Evolutionary conservation across 1,140 invertebrate species (phyloP), one percentile per base, ranked within the genome.

Genomic region (Achroia grisella): DNA sequence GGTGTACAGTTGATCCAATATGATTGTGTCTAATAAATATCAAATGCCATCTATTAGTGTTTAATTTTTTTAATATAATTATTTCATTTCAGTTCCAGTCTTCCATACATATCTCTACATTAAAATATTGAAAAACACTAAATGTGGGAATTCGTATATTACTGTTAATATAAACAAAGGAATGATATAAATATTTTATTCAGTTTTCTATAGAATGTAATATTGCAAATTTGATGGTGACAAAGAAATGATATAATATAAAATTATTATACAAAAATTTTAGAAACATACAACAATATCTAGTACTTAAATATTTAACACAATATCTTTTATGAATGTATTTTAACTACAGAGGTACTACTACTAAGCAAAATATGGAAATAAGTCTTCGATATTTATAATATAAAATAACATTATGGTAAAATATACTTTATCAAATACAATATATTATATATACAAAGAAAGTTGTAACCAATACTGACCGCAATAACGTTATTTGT

Each of bases 121-220:
- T n/a, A n/a, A 23, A 23, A 3, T 23, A 23, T 23, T 23, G 6
- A 23, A 23, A 23, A 23, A 6, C 2, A 6, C 2, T 2, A 23
- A 23, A 23, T 3, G 17, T 2, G 2, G 17, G 6, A 23, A 23
- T 2, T 23, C 2, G 6, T 3, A 23, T 23, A 23, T 3, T 23
- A 23, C 6, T 23, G 6, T 35, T 44, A 39, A 54, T 60, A 62
- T 62, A 60, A 61, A 62, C 48, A 28, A 46, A 41, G 23, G 48
- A 52, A 46, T 68, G 55, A 61, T 72, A 72, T 69, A 76, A 73
- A 76, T 71, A 75, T 57, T 77, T 76, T 79, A 78, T 82, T 79
- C 73, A 60, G 62, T 82, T 79, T 75, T 62, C 66, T 23, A 79
- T 71, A 75, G 62, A 77, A 78, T 82, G 71, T 79, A 69, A 66